Evolutionary conservation across 2,888 invertebrate species (phyloP), one percentile per base, ranked within the genome.

Genomic region (Campoplex capitator): DNA sequence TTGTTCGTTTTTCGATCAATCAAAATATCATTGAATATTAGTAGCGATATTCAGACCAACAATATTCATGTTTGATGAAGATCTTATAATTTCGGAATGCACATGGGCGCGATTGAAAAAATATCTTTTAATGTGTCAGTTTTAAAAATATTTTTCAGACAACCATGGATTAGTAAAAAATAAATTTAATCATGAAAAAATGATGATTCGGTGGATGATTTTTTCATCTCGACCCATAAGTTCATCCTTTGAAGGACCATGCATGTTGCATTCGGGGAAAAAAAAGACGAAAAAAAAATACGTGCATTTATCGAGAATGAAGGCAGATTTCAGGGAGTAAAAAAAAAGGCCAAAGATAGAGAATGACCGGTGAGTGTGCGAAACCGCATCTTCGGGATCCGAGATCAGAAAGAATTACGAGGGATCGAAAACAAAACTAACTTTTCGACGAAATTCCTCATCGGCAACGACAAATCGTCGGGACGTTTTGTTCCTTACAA

Each of bases 401-500:
- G 82, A 65, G 35, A 9, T 51, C 13, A 18, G 67, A 75, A 58
- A 76, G 87, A 86, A 75, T 86, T 83, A 87, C 87, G 88, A 80
- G 87, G 83, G 80, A 85, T 78, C 85, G 83, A 88, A 88, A 88
- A 88, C 86, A 88, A 88, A 88, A 88, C 88, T 88, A 88, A 86
- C 88, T 84, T 76, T 71, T 80, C 87, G 84, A 83, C 86, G 85
- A 84, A 88, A 88, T 88, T 88, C 88, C 85, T 82, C 88, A 88
- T 88, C 87, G 87, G 88, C 86, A 87, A 84, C 87, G 89, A 89
- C 89, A 89, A 89, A 89, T 89, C 89, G 89, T 89, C 83, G 88
- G 75, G 42, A 78, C 56, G 76, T 62, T 67, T 79, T 67, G 35
- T 67, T 68, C 58, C 62, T 56, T 74, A 38, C 51, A 7, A 51